Conservation (phyloP, 35 echinoderm and acorn worm species). For the Ophiothrix spiculata region DNA sequence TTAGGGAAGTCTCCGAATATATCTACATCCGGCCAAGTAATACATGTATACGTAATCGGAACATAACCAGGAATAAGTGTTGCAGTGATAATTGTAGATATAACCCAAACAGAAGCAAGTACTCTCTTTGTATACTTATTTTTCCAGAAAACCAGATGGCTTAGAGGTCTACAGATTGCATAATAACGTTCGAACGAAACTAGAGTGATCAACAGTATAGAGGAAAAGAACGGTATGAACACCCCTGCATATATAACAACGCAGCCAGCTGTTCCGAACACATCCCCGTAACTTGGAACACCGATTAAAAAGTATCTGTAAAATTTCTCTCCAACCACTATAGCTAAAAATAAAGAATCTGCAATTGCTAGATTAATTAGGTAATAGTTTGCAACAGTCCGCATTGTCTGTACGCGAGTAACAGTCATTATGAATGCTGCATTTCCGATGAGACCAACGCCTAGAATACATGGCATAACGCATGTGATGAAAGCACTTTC, state of each 20-base stretch:
- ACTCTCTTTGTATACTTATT: slow-evolving; percentile 35
- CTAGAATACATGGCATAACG: slow-evolving; percentile 21
- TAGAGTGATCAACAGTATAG: slow-evolving; percentile 51
- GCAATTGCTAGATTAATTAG: slow-evolving; percentile 59
- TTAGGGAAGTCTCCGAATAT: not conserved
- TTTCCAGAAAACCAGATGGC: not conserved
- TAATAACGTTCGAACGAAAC: slow-evolving; percentile 66
- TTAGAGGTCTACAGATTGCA: slow-evolving; percentile 54
- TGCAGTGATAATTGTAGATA: slow-evolving; percentile 24
- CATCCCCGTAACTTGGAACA: slow-evolving; percentile 41
- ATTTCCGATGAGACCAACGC: slow-evolving; percentile 40
- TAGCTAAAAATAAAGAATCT: slow-evolving; percentile 41
- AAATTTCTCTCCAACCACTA: slow-evolving; percentile 46
- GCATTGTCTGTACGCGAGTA: slow-evolving; percentile 39
- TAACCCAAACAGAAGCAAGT: slow-evolving; percentile 22
- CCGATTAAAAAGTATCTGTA: slow-evolving; percentile 28
- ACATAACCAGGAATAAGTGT: slow-evolving; percentile 42
- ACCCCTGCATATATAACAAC: slow-evolving; percentile 42
- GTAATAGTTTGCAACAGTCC: slow-evolving; percentile 55
- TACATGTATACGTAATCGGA: not conserved
- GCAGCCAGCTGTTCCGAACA: slow-evolving; percentile 27
- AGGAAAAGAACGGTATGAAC: slow-evolving; percentile 46
- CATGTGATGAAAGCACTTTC: not conserved
- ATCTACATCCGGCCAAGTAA: not conserved
- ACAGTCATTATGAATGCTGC: slow-evolving; percentile 47